phyloP scores from a whole-genome alignment of 1,140 invertebrate species.

The Trachymyrmex septentrionalis region DNA sequence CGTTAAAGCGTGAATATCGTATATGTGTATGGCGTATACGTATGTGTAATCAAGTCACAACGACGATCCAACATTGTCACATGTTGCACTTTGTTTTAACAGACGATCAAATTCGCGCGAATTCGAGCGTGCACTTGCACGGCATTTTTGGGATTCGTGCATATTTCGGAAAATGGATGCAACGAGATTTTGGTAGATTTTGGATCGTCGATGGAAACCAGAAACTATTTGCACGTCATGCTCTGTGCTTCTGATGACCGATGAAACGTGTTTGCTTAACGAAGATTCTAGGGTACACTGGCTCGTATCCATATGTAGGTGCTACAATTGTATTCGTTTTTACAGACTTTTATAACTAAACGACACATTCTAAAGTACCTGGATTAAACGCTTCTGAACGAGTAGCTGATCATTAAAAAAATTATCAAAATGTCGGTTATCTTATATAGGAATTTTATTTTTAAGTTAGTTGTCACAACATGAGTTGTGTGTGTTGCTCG shows the following conservation, averaged over 20 bases:
- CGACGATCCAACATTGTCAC: constrained; percentile 37
- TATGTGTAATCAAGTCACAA: constrained; percentile 34
- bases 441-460: not conserved
- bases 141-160: not conserved
- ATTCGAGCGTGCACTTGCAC: constrained; percentile 21
- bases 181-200: constrained; percentile 34
- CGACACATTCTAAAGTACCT: not conserved
- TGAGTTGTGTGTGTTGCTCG: too few relatives aligned
- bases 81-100: constrained; percentile 4
- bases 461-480: not conserved
- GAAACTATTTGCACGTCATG: constrained; percentile 28
- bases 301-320: not conserved
- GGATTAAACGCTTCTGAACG: not conserved
- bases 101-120: constrained; percentile 42
- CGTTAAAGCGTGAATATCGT: constrained; percentile 26
- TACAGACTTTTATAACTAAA: not conserved
- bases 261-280: constrained; percentile 41
- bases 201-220: not conserved
- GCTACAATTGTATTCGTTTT: not conserved
- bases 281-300: not conserved
- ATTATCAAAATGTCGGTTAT: not conserved
- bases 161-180: constrained; percentile 50
- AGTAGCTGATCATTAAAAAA: not conserved
- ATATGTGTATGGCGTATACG: too few relatives aligned
- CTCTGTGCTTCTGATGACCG: constrained; percentile 31